These are phyloP conservation scores for Lutjanus erythropterus DNA, from an alignment of 2,113 vertebrate genomes.

Conservation along the genomic window DNA sequence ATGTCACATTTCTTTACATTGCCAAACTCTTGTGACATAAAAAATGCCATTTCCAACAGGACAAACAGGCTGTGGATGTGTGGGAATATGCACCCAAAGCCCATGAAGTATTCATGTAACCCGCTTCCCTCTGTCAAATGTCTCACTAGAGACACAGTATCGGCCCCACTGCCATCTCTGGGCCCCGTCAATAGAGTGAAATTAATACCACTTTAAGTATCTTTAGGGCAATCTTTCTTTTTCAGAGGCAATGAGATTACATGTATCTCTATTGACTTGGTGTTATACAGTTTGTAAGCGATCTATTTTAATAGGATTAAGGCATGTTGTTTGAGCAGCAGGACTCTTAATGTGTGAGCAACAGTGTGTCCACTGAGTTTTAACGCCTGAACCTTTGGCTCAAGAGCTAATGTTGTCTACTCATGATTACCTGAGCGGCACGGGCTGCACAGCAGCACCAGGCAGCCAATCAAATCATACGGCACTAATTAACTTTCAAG, in stretches of 20 bases:
- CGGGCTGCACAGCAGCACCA: background rate
- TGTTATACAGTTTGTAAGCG: constrained; percentile 77
- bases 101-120: constrained; percentile 71
- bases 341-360: constrained; percentile 42
- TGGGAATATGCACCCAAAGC: constrained; percentile 59
- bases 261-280: constrained; percentile 73
- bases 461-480: constrained; percentile 41
- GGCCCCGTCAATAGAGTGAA: constrained; percentile 75
- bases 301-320: constrained; percentile 83
- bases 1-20: constrained; percentile 21
- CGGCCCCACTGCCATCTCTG: constrained; percentile 57
- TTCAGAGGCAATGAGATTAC: constrained; percentile 80
- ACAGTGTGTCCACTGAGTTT: constrained; percentile 37
- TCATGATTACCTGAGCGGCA: constrained; percentile 10
- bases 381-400: constrained; percentile 47
- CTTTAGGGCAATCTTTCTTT: constrained; percentile 75
- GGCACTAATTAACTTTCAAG: constrained; percentile 57
- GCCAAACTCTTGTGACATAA: background rate
- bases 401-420: constrained; percentile 6
- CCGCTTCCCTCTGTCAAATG: constrained; percentile 71
- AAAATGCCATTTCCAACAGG: constrained; percentile 26
- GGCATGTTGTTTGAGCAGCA: constrained; percentile 56
- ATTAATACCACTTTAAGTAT: constrained; percentile 78
- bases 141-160: constrained; percentile 71
- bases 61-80: constrained; percentile 67